Evolutionary conservation across 2,888 invertebrate genomes (phyloP).

Genomic region (Tethea ocularis): DNA sequence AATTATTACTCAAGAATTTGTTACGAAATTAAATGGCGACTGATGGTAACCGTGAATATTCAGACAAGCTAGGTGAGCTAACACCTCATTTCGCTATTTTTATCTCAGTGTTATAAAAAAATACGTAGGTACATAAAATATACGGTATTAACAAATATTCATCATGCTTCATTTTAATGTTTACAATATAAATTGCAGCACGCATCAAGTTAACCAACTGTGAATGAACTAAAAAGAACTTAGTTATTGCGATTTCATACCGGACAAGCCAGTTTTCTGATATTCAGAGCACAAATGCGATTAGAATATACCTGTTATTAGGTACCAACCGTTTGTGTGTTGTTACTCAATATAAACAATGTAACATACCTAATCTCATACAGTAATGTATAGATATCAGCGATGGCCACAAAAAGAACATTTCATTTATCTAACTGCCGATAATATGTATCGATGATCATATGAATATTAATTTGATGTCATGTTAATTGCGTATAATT

Average conservation of each 20-base stretch:
- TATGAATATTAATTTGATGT: background rate
- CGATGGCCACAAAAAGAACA: background rate
- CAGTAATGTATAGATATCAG: background rate
- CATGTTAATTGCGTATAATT: constrained; percentile 10
- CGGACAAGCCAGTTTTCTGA: constrained; percentile 35
- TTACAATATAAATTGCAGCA: constrained; percentile 8
- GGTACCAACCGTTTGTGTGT: too few species aligned
- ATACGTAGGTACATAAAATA: too few species aligned
- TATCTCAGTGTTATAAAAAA: too few species aligned
- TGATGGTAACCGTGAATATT: background rate
- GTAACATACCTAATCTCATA: background rate
- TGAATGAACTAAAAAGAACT: constrained; percentile 32
- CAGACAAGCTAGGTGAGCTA: background rate
- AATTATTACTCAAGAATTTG: background rate
- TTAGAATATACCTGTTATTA: constrained; percentile 30
- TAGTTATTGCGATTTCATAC: constrained; percentile 23
- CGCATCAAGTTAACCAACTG: constrained; percentile 29
- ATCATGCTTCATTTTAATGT: background rate
- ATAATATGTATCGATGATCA: background rate
- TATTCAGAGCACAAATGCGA: constrained; percentile 47
- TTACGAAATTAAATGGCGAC: background rate
- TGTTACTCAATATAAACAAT: constrained; percentile 12
- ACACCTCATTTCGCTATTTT: background rate
- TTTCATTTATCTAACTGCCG: background rate
- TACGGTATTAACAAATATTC: background rate